Base-by-base conservation (phyloP, 1,140 invertebrate genomes). In the Orius laevigatus region DNA sequence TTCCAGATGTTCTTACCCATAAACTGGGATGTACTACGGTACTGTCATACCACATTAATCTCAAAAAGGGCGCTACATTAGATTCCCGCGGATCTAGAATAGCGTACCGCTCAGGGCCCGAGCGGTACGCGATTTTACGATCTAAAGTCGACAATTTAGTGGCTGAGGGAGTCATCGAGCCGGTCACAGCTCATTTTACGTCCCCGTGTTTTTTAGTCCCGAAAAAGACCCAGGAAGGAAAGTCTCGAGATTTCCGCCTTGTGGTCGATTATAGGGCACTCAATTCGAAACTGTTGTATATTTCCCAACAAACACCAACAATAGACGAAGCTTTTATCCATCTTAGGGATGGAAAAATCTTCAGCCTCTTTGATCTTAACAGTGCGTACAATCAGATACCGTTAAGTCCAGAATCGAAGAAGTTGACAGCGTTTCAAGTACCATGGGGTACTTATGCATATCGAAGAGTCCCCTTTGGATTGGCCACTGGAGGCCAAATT, bases 121-220 rank as follows among this genome's bases (percentile, higher is more conserved):
- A 25, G 25, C 25, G 25, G 8, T 4, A 25, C 25, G 25, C 25
- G 8, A 25, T 25, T 8, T 25, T 3, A 12, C 3, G 4, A 16
- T 10, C 36, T 5, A 38, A 38, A 38, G 15, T 3, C 3, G n/a
- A 10, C 3, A n/a, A 34, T 8, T n/a, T n/a, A 10, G 3, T 38
- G n/a, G 36, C 15, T 4, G 36, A 38, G 5, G 36, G 36, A 3
- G 36, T 38, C 3, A 38, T 38, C 11, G 36, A 38, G 10, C 10
- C n/a, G 3, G 15, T 38, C 3, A 16, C n/a, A 4, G 3, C 36
- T 3, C n/a, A 38, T 10, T n/a, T 38, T 5, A 16, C 36, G 15
- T 38, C 36, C 3, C 36, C 36, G 3, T 38, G 36, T 38, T 38
- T 38, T 38, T 16, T 38, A 38, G 36, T 38, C 36, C 36, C 36